Conservation (phyloP, 2,797 vertebrate genomes). For the Tarsius wallacei region DNA sequence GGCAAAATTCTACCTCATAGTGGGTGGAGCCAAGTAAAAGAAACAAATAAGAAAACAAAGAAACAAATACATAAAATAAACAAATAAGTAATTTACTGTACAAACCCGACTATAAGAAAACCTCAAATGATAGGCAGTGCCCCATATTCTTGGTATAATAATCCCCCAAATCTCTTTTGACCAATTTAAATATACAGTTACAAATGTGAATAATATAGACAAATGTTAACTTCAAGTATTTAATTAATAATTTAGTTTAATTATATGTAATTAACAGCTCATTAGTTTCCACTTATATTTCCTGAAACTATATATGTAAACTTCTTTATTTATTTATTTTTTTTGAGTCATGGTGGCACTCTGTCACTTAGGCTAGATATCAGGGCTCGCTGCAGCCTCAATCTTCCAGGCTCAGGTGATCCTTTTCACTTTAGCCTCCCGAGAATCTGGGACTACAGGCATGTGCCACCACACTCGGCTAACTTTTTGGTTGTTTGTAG, state of each 20-base stretch:
- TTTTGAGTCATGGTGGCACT: too few relatives aligned
- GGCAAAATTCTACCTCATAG: not conserved
- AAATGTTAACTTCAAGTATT: not conserved
- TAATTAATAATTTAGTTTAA: slow-evolving; percentile 35
- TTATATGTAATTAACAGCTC: not conserved
- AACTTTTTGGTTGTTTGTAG: too few relatives aligned
- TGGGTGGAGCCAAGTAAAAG: not conserved
- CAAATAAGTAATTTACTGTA: not conserved
- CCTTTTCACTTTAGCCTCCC: too few relatives aligned
- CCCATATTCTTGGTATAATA: not conserved
- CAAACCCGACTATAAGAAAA: not conserved
- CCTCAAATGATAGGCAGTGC: not conserved
- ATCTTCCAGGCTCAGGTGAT: too few relatives aligned
- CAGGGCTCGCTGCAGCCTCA: too few relatives aligned
- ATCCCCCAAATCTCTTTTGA: not conserved
- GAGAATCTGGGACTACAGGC: too few relatives aligned
- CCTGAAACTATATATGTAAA: not conserved
- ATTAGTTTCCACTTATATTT: slow-evolving; percentile 27
- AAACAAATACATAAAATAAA: too few relatives aligned
- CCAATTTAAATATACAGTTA: slow-evolving; percentile 18
- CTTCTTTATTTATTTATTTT: too few relatives aligned
- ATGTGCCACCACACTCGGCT: too few relatives aligned
- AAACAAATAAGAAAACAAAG: not conserved
- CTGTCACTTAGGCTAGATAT: too few relatives aligned
- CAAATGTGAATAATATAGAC: not conserved